These are phyloP conservation scores for Pissodes strobi DNA, from an alignment of 1,140 invertebrate genomes.

Conservation along the genomic window DNA sequence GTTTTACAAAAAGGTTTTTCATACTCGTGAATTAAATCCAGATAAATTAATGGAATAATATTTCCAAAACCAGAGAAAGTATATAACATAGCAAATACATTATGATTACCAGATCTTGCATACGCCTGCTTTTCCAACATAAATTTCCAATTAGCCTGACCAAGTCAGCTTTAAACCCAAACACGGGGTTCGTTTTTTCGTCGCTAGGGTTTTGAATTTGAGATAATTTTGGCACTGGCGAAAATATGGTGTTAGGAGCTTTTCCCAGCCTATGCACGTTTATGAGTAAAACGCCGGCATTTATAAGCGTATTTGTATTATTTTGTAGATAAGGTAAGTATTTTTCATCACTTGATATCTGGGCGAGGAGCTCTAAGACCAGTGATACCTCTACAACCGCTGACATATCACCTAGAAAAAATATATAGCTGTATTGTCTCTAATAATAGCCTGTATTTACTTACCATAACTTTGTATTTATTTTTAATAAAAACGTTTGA, in stretches of 20 bases:
- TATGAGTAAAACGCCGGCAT: slow-evolving; percentile 70
- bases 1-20: too few species aligned
- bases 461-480: too few species aligned
- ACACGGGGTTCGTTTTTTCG: slow-evolving; percentile 62
- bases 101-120: slow-evolving; percentile 74
- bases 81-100: too few species aligned
- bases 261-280: slow-evolving; percentile 73
- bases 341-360: slow-evolving; percentile 61
- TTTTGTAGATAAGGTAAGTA: slow-evolving; percentile 62
- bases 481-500: too few species aligned
- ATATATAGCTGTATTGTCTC: too few species aligned
- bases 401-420: too few species aligned
- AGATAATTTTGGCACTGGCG: slow-evolving; percentile 69
- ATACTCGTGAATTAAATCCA: too few species aligned
- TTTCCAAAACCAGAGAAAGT: too few species aligned
- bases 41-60: too few species aligned
- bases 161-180: slow-evolving; percentile 74
- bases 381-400: slow-evolving; percentile 64
- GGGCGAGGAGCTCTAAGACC: slow-evolving; percentile 67
- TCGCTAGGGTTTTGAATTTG: slow-evolving; percentile 54
- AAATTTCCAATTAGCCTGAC: slow-evolving; percentile 76
- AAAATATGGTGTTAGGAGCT: slow-evolving; percentile 68
- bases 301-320: slow-evolving; percentile 68
- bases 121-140: slow-evolving; percentile 65
- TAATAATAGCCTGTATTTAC: too few species aligned